A percentile compares a stretch with the other conserved stretches of the same genome.
Evolutionary conservation across 2,888 invertebrate species (phyloP).

Genomic region (Idaea aversata): DNA sequence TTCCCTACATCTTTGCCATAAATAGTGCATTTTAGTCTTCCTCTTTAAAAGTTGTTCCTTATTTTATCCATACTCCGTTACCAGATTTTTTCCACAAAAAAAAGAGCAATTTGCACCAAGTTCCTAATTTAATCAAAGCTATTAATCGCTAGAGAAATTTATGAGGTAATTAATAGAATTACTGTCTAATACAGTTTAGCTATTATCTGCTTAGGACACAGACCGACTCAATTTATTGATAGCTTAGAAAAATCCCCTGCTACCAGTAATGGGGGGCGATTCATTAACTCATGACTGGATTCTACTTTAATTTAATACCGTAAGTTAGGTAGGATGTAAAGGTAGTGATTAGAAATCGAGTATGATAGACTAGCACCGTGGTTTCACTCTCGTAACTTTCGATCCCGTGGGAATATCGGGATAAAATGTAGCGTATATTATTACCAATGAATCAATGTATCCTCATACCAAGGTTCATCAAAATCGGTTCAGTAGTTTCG

Average conservation of each 20-base stretch:
- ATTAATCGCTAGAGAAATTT: neutral
- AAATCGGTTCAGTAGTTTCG: too few species aligned
- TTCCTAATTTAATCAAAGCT: neutral
- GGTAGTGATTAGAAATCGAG: neutral
- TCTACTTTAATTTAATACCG: neutral
- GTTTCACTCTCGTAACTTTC: too few species aligned
- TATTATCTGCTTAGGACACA: neutral
- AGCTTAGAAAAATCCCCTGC: neutral
- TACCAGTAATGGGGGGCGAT: neutral
- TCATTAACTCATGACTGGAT: neutral
- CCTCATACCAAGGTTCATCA: too few species aligned
- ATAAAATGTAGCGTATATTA: too few species aligned
- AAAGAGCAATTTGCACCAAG: neutral
- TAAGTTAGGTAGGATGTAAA: neutral
- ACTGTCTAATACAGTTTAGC: neutral
- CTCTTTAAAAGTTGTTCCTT: too few species aligned
- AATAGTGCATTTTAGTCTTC: too few species aligned
- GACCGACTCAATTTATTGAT: neutral
- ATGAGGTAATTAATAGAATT: neutral
- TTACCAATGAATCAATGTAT: too few species aligned
- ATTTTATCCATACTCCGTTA: too few species aligned
- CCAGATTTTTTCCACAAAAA: neutral
- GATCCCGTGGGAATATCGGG: too few species aligned
- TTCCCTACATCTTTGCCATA: too few species aligned
- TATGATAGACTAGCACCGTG: neutral